Conservation (phyloP, 2,113 vertebrate genomes). For the Tragelaphus imberbis region DNA sequence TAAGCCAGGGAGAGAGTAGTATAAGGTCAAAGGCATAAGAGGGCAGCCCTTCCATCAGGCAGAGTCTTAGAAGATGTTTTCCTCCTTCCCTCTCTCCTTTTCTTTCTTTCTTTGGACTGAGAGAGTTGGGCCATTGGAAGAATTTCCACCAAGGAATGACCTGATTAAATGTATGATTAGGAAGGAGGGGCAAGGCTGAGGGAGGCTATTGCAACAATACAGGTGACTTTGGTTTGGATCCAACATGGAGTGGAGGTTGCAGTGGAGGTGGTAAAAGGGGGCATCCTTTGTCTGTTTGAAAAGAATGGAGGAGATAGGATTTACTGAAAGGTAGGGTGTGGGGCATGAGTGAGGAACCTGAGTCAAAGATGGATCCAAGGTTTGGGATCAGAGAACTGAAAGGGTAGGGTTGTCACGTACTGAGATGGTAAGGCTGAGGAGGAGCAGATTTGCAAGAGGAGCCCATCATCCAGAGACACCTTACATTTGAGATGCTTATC, state of each 20-base stretch:
- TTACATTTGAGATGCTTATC: background rate
- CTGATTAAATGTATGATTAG: background rate
- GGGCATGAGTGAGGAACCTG: background rate
- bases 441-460: background rate
- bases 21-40: background rate
- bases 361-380: background rate
- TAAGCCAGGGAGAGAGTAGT: background rate
- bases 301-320: background rate
- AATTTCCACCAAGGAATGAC: background rate
- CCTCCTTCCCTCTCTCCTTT: background rate
- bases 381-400: background rate
- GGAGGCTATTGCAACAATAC: background rate
- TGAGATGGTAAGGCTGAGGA: background rate
- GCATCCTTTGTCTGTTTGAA: background rate
- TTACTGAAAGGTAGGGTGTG: background rate
- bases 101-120: too few relatives aligned
- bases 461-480: background rate
- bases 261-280: background rate
- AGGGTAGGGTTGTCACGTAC: background rate
- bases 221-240: background rate
- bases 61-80: background rate
- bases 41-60: background rate
- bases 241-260: background rate
- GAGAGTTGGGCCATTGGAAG: background rate
- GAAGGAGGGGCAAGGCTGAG: background rate